A percentile compares a stretch with the other conserved stretches of the same genome.
These are phyloP conservation scores for Abrostola triplasia DNA, from an alignment of 2,888 invertebrate genomes.

Conservation along the genomic window DNA sequence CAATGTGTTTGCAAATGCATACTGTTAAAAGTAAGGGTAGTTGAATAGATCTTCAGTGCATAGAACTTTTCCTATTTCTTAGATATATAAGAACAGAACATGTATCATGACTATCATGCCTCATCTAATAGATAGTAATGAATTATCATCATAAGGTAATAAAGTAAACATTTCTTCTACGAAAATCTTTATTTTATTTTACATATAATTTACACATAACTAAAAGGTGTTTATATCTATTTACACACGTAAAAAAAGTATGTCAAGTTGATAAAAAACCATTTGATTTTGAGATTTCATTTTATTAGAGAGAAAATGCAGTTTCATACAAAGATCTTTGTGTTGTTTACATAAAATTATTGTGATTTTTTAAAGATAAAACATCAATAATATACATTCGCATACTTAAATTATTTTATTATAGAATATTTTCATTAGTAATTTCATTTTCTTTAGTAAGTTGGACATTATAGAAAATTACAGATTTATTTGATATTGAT, in stretches of 20 bases:
- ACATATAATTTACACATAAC: conserved; percentile 82
- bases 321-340: conserved; percentile 53
- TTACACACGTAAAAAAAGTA: conserved; percentile 78
- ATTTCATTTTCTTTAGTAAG: conserved; percentile 19
- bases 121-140: conserved; percentile 32
- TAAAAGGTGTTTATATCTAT: conserved; percentile 73
- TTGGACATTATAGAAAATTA: conserved; percentile 36
- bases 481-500: conserved; percentile 25
- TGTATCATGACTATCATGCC: conserved; percentile 55
- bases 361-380: conserved; percentile 42
- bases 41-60: conserved; percentile 5
- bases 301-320: conserved; percentile 59
- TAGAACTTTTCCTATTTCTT: conserved; percentile 54
- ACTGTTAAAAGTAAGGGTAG: no score
- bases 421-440: conserved; percentile 32
- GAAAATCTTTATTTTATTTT: conserved; percentile 86
- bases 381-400: conserved; percentile 42
- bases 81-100: conserved; percentile 88
- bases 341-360: conserved; percentile 49
- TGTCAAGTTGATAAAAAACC: conserved; percentile 63
- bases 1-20: no score
- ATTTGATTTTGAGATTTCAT: conserved; percentile 69
- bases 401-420: conserved; percentile 23
- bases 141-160: conserved; percentile 36
- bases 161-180: conserved; percentile 78